Evolutionary conservation across 1,140 invertebrate genomes (phyloP).

Genomic region (Diplogasteroides magnus): DNA sequence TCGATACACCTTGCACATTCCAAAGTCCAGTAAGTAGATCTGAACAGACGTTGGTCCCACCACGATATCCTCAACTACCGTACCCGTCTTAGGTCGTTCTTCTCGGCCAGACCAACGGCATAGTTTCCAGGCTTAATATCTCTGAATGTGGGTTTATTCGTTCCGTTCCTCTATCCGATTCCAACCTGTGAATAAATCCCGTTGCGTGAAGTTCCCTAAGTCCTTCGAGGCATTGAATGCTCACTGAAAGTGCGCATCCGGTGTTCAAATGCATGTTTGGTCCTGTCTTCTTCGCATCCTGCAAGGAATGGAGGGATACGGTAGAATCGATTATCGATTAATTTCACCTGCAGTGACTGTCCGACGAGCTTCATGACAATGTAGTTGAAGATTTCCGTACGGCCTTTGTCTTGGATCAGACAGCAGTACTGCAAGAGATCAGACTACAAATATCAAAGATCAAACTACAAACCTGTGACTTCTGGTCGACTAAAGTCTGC

Average conservation of each 20-base stretch:
- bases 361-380: too few species aligned
- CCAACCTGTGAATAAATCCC: constrained; percentile 20
- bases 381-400: constrained; percentile 21
- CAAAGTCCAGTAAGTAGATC: too few species aligned
- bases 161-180: too few species aligned
- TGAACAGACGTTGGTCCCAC: constrained; percentile 38
- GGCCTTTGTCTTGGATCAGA: constrained; percentile 23
- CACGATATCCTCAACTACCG: too few species aligned
- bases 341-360: too few species aligned
- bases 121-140: constrained; percentile 42
- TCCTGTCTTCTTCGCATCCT: too few species aligned
- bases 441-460: too few species aligned
- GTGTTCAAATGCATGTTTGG: constrained; percentile 21
- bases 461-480: constrained; percentile 2
- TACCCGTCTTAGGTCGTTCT: constrained; percentile 31
- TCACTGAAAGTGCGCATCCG: constrained; percentile 34
- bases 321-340: too few species aligned
- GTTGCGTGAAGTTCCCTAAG: too few species aligned
- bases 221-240: too few species aligned
- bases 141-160: too few species aligned
- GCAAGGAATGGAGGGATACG: too few species aligned
- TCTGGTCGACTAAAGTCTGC: constrained; percentile 5
- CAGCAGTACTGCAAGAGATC: background rate
- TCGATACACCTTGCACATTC: constrained; percentile 33
- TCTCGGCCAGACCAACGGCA: constrained; percentile 32